These are phyloP conservation scores for Malacosoma neustria DNA, from an alignment of 2,888 invertebrate genomes.

Conservation along the genomic window DNA sequence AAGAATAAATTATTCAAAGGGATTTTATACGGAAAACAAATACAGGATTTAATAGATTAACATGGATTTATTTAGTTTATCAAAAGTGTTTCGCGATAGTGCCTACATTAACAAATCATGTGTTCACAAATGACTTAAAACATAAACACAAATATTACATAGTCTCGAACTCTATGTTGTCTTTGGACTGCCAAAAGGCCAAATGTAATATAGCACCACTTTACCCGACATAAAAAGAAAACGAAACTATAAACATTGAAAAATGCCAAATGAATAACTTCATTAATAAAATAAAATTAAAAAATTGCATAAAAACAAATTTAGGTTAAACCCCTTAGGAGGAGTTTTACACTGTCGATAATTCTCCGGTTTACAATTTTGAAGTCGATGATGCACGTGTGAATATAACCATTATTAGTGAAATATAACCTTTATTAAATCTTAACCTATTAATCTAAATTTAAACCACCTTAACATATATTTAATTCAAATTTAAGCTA, in stretches of 20 bases:
- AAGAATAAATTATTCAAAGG: neutral
- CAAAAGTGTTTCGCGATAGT: constrained; percentile 66
- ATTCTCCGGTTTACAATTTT: neutral
- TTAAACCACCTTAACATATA: no score
- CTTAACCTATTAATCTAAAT: constrained; percentile 47
- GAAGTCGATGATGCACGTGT: constrained; percentile 1
- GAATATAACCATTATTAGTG: constrained; percentile 13
- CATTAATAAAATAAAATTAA: constrained; percentile 20
- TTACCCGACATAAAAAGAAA: constrained; percentile 21
- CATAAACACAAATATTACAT: constrained; percentile 41
- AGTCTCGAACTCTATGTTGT: constrained; percentile 9
- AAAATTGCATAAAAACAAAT: constrained; percentile 13
- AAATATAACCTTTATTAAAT: constrained; percentile 43
- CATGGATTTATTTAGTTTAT: constrained; percentile 69
- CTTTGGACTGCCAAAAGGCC: constrained; percentile 1
- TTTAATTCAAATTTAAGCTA: constrained; percentile 46
- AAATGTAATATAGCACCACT: constrained; percentile 27
- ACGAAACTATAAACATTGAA: constrained; percentile 30
- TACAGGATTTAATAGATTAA: constrained; percentile 42
- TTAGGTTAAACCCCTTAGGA: constrained; percentile 10
- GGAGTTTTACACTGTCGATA: no score
- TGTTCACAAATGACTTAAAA: constrained; percentile 48
- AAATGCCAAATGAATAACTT: constrained; percentile 25
- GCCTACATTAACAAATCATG: constrained; percentile 57
- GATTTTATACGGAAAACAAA: constrained; percentile 14